phyloP scores from a whole-genome alignment of 2,888 invertebrate species.

The Synanthedon andrenaeformis region DNA sequence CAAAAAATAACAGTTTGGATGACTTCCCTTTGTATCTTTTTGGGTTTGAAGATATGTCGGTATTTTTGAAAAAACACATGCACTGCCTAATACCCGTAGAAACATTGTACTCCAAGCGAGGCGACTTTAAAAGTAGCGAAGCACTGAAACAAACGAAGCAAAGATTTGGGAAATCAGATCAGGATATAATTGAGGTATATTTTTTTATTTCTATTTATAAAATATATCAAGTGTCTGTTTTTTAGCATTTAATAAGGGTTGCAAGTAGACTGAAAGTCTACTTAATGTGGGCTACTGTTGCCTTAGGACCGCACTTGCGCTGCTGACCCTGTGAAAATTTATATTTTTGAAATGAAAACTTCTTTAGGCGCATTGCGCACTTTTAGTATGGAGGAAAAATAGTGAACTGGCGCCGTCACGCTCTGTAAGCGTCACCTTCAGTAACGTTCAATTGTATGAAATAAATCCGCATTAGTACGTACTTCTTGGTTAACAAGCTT shows the following conservation, averaged over 20 bases:
- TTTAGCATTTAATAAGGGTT: neutral
- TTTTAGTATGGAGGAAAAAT: too few species aligned
- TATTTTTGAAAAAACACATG: constrained; percentile 52
- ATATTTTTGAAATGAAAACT: too few species aligned
- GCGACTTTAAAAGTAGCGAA: constrained; percentile 31
- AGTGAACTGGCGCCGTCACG: too few species aligned
- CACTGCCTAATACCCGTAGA: constrained; percentile 58
- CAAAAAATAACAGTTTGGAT: constrained; percentile 33
- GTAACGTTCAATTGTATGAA: too few species aligned
- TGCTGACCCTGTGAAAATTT: too few species aligned
- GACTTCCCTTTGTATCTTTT: constrained; percentile 54
- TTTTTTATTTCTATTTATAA: neutral
- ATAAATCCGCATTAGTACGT: too few species aligned
- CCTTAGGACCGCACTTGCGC: too few species aligned
- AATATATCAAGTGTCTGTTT: neutral
- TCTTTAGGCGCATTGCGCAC: too few species aligned
- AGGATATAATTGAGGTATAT: constrained; percentile 33
- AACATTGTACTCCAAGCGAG: constrained; percentile 42
- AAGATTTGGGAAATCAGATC: constrained; percentile 17
- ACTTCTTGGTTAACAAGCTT: too few species aligned
- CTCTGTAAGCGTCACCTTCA: too few species aligned
- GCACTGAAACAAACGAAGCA: constrained; percentile 24
- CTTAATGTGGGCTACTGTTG: too few species aligned
- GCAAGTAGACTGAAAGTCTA: too few species aligned
- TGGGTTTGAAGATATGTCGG: constrained; percentile 31